Percentiles rank a stretch among this genome's conserved stretches.
phyloP scores from a whole-genome alignment of 1,140 invertebrate species.

The Caenorhabditis brenneri region DNA sequence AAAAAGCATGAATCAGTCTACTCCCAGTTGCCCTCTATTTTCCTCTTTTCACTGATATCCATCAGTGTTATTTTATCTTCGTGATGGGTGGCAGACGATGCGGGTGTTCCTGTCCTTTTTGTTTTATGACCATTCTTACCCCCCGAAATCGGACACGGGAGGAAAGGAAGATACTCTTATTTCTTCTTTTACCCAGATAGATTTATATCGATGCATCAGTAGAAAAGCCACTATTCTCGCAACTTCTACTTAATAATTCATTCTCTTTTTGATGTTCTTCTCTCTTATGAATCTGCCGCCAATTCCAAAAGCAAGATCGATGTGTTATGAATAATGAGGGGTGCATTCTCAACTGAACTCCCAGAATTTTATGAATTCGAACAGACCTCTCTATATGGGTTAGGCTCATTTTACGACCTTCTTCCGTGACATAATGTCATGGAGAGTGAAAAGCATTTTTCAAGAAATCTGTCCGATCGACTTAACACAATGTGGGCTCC shows the following conservation, averaged over 20 bases:
- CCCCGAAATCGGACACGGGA: constrained; percentile 1
- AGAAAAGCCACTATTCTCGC: not conserved
- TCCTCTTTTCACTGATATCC: constrained; percentile 16
- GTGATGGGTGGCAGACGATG: constrained; percentile 2
- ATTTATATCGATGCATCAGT: constrained; percentile 1
- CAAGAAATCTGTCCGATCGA: constrained; percentile 33
- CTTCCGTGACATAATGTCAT: constrained; percentile 35
- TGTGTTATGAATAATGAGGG: constrained; percentile 40
- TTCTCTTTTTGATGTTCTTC: constrained; percentile 26
- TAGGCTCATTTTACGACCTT: constrained; percentile 26
- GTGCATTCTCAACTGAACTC: not conserved
- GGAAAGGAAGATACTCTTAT: not conserved
- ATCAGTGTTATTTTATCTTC: not conserved
- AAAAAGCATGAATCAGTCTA: not conserved
- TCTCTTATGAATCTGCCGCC: not conserved
- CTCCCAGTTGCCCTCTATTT: not conserved
- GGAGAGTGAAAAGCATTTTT: not conserved
- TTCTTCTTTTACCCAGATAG: not conserved
- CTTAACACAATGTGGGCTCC: constrained; percentile 27
- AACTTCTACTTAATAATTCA: constrained; percentile 40
- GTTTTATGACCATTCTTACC: constrained; percentile 7
- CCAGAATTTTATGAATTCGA: not conserved
- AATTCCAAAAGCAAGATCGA: constrained; percentile 30
- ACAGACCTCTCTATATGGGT: not conserved
- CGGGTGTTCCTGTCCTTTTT: constrained; percentile 1